Base-by-base conservation (phyloP, 2,113 vertebrate genomes). In the Theristicus caerulescens region DNA sequence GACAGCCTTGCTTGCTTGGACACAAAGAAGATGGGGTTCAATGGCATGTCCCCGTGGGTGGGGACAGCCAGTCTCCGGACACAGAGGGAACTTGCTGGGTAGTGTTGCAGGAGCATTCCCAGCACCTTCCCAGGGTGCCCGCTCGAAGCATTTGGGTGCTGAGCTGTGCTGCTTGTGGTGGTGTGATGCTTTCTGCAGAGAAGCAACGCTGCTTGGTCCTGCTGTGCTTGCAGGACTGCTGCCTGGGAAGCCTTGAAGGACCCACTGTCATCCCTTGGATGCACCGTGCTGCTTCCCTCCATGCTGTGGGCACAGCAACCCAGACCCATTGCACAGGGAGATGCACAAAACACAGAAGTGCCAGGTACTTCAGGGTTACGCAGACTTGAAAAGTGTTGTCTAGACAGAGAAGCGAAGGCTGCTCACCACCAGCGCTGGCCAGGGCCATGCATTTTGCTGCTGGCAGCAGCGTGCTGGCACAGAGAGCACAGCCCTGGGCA, bases 1-100 rank as follows among this genome's bases (percentile, higher is more conserved):
- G 46, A 19, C 59, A 55, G 58, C 51, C 31, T 47, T 49, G 31
- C 55, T 69, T 69, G 10, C 9, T 19, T 59, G n/a, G 57, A 52
- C 52, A 36, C 0, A 1, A 55, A 74, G 42, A 31, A 69, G 26
- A 6, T 24, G 9, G 3, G 17, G 1, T 49, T 65, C 46, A 32
- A 46, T 31, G 71, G 14, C 62, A n/a, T 15, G 6, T 80, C 32
- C 0, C 0, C 21, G 4, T 9, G 1, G 4, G 14, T 7, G 11
- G 34, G 40, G 18, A 47, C 76, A 80, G 34, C 46, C 15, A 2
- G 14, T 14, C 24, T 66, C 32, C 16, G 9, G n/a, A 42, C 47
- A 22, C 0, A 0, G 57, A 70, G 51, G 51, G 42, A 46, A 0
- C 8, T 58, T 65, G 27, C 26, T 72, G 34, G 25, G 12, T 73